Evolutionary conservation across 2,797 vertebrate species (phyloP).

Genomic region (Silurus aristotelis): DNA sequence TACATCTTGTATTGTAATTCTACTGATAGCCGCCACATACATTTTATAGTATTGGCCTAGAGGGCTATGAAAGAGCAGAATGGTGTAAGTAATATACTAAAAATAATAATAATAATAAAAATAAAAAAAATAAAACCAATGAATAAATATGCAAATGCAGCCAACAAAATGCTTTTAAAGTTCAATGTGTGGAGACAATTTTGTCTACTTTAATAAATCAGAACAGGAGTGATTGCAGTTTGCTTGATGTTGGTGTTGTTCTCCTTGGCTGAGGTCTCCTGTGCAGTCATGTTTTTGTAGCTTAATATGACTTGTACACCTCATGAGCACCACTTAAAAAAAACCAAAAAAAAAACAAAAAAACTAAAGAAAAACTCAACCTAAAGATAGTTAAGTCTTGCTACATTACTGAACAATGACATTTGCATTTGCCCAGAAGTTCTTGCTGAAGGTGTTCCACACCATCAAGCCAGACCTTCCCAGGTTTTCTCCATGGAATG

Average conservation of each 20-base stretch:
- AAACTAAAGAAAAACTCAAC: constrained; percentile 50
- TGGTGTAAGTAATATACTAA: constrained; percentile 64
- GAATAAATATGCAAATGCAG: constrained; percentile 76
- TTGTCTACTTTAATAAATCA: constrained; percentile 53
- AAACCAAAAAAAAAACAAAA: constrained; percentile 41
- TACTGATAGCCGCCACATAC: constrained; percentile 29
- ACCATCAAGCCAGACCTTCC: constrained; percentile 54
- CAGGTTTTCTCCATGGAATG: constrained; percentile 78
- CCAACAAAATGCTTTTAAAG: constrained; percentile 34
- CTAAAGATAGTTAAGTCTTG: constrained; percentile 66
- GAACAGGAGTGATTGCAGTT: constrained; percentile 76
- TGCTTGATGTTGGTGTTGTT: constrained; percentile 70
- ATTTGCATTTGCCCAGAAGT: constrained; percentile 69
- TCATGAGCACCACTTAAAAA: constrained; percentile 73
- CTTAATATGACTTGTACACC: constrained; percentile 71
- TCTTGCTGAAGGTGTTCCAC: constrained; percentile 35
- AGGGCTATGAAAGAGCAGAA: constrained; percentile 71
- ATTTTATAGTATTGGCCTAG: constrained; percentile 76
- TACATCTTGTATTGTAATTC: constrained; percentile 25
- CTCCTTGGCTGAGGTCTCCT: constrained; percentile 79
- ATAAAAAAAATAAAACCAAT: constrained; percentile 71
- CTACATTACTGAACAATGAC: constrained; percentile 78
- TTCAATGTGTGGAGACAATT: constrained; percentile 25
- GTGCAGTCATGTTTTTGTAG: constrained; percentile 78
- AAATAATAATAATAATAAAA: constrained; percentile 66